Base-by-base conservation (phyloP, 2,888 invertebrate genomes). In the Chydorus sphaericus region DNA sequence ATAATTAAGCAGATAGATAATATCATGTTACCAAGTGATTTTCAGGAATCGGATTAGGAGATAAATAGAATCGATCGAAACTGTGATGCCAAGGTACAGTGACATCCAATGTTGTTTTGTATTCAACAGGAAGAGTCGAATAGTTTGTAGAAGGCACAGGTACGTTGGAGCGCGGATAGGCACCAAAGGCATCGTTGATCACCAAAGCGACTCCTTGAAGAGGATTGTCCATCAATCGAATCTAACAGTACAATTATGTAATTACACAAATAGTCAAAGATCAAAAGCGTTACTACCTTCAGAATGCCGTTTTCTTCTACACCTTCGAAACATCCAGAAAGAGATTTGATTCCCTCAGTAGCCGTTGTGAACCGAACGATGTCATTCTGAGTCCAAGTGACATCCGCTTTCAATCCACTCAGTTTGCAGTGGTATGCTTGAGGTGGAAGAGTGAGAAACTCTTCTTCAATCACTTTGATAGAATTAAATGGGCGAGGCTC, bases 391-490 rank as follows among this genome's bases (percentile, higher is more conserved):
- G 20, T 49, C 26, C 20, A n/a, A 16, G 20, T 38, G 44, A 44
- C 44, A 14, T 28, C 44, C 26, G 44, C 20, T n/a, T n/a, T n/a
- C n/a, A n/a, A n/a, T n/a, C n/a, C 20, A 26, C 33, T 53, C 37
- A 56, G 28, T 2, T 30, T 26, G 28, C 57, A 57, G 16, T 54
- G 48, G 36, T 53, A 57, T 20, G 54, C 54, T 36, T 57, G 57
- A 8, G 57, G 48, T n/a, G 54, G 54, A 10, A 57, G 48, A 33
- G n/a, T 26, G 3, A 33, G 31, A 29, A 48, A 53, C 23, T 57
- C 54, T 28, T 28, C 18, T 16, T 48, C 37, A 23, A 54, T 29
- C 16, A 14, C 54, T 18, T 53, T 48, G 10, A 57, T n/a, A 23
- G 44, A 36, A 31, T 10, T 10, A 3, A 48, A 23, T 3, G 44